Evolutionary conservation across 2,113 vertebrate species (phyloP), one percentile per base, ranked within the genome.

Genomic region (Corythornis madagascariensis): DNA sequence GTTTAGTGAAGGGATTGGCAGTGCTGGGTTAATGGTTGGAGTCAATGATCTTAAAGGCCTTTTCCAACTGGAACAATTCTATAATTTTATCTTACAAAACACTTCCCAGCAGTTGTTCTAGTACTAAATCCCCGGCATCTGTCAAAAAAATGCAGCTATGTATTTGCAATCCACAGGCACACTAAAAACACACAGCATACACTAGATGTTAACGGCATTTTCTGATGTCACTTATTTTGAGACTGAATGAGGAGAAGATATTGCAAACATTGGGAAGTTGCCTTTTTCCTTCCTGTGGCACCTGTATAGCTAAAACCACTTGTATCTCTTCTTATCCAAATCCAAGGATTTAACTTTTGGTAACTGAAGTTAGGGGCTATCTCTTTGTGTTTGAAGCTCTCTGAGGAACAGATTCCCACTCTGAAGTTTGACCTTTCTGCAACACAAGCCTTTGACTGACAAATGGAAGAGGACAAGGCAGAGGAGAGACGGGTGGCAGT

Each of bases 281-380:
- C 2, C 3, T 4, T 79, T 85, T 64, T 45, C 13, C 11, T 24
- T 63, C 28, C 31, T 5, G 2, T 47, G 31, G 24, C 29, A 33
- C 11, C 0, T 0, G 28, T 13, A 1, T 4, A 40, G 40, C 10
- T 35, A 17, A 67, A 77, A 31, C 9, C 12, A 28, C 8, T 3
- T 18, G 19, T 52, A 25, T 12, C 25, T 50, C 15, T 56, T 71
- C 38, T 72, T 43, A 55, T 13, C 14, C 17, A 11, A 31, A 42
- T 21, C 15, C 52, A 75, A 81, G 42, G 24, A 55, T 76, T 83
- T 81, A 48, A 29, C 45, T 3, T 7, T 38, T 33, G 19, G 24
- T 48, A 63, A 48, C 45, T 3, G 1, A 21, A 52, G 48, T 20
- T 8, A 72, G n/a, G 35, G 17, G 11, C 9, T 77, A 64, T 13